A percentile compares a stretch with the other conserved stretches of the same genome.
Conservation (phyloP, 2,888 invertebrate species). For the Patella pellucida region DNA sequence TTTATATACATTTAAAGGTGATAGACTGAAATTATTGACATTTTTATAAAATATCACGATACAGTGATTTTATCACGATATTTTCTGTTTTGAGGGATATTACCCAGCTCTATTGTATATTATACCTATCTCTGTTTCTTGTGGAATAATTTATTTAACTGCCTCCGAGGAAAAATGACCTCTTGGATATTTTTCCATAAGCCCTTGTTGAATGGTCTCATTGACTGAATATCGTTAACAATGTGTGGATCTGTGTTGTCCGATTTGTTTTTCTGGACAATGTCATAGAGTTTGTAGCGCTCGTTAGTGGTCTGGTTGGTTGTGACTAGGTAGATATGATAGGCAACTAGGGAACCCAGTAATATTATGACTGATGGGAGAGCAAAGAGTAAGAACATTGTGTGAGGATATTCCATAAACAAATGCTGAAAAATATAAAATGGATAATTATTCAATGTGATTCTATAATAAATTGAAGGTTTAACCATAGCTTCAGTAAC, state of each 20-base stretch:
- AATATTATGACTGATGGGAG: conserved; percentile 53
- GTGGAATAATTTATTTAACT: conserved; percentile 13
- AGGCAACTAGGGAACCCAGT: conserved; percentile 55
- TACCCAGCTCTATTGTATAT: not conserved
- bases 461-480: no score
- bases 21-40: no score
- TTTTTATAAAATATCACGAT: no score
- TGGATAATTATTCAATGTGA: not conserved
- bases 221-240: not conserved
- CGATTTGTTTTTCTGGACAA: not conserved
- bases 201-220: conserved; percentile 47
- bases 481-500: no score
- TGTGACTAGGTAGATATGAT: conserved; percentile 61
- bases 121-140: not conserved
- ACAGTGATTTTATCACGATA: no score
- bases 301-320: conserved; percentile 69
- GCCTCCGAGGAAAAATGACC: conserved; percentile 49
- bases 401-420: conserved; percentile 63
- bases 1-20: no score
- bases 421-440: conserved; percentile 60
- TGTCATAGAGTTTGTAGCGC: conserved; percentile 52
- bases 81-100: no score
- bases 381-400: conserved; percentile 60
- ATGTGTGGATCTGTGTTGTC: not conserved
- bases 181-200: conserved; percentile 53